A percentile compares a stretch with the other conserved stretches of the same genome.
phyloP scores from a whole-genome alignment of 2,797 vertebrate species.

The Gephyroberyx darwinii region DNA sequence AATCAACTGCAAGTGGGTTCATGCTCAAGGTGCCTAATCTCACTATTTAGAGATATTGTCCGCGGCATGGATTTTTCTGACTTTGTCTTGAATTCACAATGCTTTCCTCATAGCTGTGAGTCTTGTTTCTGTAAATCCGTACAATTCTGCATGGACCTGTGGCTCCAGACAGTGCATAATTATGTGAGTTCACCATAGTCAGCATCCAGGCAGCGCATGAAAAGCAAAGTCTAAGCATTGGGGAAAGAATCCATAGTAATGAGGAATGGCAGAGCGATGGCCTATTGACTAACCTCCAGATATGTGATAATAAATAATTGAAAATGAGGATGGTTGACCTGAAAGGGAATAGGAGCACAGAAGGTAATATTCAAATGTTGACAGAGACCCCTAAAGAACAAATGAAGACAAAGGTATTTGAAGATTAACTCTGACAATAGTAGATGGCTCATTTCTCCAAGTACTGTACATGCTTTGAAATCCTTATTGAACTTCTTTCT shows the following conservation, averaged over 20 bases:
- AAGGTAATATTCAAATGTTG: constrained; percentile 14
- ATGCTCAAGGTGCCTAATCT: constrained; percentile 33
- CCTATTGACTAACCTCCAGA: constrained; percentile 42
- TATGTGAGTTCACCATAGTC: constrained; percentile 35
- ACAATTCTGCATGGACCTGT: constrained; percentile 37
- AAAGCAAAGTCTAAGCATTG: constrained; percentile 42
- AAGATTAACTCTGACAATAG: not conserved
- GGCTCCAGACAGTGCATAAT: constrained; percentile 49
- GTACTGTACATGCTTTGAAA: not conserved
- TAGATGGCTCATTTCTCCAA: not conserved
- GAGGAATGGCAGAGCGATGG: constrained; percentile 25
- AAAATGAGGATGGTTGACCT: constrained; percentile 17
- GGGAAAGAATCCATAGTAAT: constrained; percentile 42
- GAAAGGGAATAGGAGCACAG: not conserved
- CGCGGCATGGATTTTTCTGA: constrained; percentile 16
- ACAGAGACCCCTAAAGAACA: constrained; percentile 10
- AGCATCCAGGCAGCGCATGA: constrained; percentile 38
- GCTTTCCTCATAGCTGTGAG: constrained; percentile 15
- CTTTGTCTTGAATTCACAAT: constrained; percentile 14
- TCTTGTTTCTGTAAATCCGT: constrained; percentile 41
- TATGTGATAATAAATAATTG: constrained; percentile 29
- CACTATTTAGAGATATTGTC: constrained; percentile 17
- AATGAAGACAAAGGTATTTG: constrained; percentile 4
- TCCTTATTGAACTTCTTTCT: not conserved
- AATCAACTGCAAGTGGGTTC: constrained; percentile 66